Base-by-base conservation (phyloP, 1,140 invertebrate species). In the Procambarus clarkii region DNA sequence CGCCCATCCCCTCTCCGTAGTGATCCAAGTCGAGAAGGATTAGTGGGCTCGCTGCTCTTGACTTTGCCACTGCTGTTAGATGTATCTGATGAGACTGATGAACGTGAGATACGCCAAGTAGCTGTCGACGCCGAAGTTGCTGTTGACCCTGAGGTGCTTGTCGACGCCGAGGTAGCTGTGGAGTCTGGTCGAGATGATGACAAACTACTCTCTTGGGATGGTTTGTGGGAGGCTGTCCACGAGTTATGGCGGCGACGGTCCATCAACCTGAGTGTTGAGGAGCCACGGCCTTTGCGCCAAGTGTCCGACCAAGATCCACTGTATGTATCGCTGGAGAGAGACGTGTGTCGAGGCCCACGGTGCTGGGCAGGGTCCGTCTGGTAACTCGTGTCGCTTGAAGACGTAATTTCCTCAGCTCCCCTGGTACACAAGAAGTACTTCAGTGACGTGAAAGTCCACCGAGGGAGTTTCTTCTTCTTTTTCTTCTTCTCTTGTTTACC, bases 181-280 rank as follows among this genome's bases (percentile, higher is more conserved):
- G 97, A 98, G 94, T 98, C 97, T 94, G 98, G 98, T 18, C 97
- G 95, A 2, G 97, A 94, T 69, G 93, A 94, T 13, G 97, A 98
- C 81, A 98, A 94, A 94, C 98, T 98, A 0, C 97, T 98, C 93
- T 98, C 97, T 94, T 98, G 97, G 0, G 97, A 98, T 0, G 97
- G 97, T 94, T 98, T 98, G 34, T 97, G 95, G 0, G 97, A 97
- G 5, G 98, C 97, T 44, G 98, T 95, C 97, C 97, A 98, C 0
- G 97, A 97, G 0, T 97, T 97, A 4, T 97, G 96, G 86, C 97
- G 95, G 46, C 97, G 95, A 93, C 97, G 96, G 93, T 97, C 97
- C 18, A 97, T 76, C 11, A 93, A 64, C 50, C 94, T 69, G 45
- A 92, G 77, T 54, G 80, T 78, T 46, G 92, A 92, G 94, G 48